A percentile compares a stretch with the other conserved stretches of the same genome.
Conservation (phyloP, 2,113 vertebrate genomes). For the Zosterops japonicus region DNA sequence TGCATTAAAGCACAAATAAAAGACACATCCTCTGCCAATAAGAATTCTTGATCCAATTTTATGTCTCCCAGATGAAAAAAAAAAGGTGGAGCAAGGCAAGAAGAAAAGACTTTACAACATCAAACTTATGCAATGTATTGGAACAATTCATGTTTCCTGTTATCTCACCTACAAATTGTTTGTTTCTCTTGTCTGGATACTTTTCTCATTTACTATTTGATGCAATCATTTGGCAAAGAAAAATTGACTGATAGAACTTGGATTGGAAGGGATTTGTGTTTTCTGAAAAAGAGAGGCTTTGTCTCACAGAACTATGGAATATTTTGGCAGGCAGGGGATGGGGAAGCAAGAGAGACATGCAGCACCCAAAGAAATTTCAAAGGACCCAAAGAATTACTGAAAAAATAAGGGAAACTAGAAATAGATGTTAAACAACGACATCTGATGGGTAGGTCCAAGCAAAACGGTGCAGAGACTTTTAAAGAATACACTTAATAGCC, state of each 20-base stretch:
- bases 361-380: background rate
- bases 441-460: background rate
- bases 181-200: background rate
- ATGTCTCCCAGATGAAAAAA: background rate
- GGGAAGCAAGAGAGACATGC: too few relatives aligned
- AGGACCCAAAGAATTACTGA: background rate
- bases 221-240: fast-evolving
- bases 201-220: background rate
- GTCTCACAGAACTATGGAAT: background rate
- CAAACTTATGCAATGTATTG: background rate
- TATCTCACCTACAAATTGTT: background rate
- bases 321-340: fast-evolving
- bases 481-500: background rate
- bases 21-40: background rate
- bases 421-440: background rate
- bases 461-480: background rate
- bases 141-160: background rate
- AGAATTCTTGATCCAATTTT: background rate
- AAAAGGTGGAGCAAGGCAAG: background rate
- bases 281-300: background rate
- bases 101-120: background rate
- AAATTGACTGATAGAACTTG: background rate
- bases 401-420: background rate
- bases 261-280: background rate
- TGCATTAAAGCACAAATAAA: background rate